phyloP scores from a whole-genome alignment of 2,113 vertebrate species.

The Parus major region DNA sequence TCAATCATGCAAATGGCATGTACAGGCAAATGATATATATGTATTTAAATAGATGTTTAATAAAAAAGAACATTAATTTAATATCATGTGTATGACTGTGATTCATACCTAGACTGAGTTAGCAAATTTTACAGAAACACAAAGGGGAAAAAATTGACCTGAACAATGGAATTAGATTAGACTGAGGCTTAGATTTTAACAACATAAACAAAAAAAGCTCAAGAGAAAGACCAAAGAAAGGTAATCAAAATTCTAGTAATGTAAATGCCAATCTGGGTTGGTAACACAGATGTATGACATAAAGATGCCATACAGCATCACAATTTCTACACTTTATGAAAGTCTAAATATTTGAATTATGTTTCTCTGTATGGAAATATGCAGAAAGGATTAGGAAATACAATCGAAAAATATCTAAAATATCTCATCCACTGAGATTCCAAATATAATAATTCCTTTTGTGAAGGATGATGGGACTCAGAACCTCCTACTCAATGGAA shows the following conservation, averaged over 20 bases:
- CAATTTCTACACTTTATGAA: not conserved
- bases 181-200: not conserved
- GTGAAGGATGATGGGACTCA: not conserved
- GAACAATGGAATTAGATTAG: not conserved
- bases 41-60: constrained; percentile 34
- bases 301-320: not conserved
- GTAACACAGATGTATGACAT: not conserved
- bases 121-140: not conserved
- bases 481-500: not conserved
- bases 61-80: not conserved
- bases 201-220: not conserved
- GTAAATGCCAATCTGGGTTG: not conserved
- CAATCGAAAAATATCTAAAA: not conserved
- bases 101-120: not conserved
- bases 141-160: not conserved
- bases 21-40: not conserved
- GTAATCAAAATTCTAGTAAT: not conserved
- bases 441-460: not conserved
- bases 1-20: not conserved
- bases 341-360: not conserved
- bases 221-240: not conserved
- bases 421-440: not conserved
- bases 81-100: not conserved
- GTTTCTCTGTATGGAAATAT: not conserved
- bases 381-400: not conserved